A percentile compares a stretch with the other conserved stretches of the same genome.
Evolutionary conservation across 2,797 vertebrate genomes (phyloP).

Genomic region (Rhinella marina): DNA sequence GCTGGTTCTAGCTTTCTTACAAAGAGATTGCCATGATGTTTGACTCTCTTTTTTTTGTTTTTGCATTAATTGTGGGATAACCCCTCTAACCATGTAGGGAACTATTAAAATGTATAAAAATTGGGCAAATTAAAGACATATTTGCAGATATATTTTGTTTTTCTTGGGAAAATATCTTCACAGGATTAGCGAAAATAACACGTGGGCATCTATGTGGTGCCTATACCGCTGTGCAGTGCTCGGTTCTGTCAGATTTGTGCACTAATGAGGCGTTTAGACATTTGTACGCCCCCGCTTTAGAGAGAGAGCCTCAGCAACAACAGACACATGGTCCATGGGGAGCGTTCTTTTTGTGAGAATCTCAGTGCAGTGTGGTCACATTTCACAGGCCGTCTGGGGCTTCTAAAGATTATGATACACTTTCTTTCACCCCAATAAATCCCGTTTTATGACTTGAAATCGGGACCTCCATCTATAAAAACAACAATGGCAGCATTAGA

Average conservation of each 20-base stretch:
- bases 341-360: slow-evolving; percentile 42
- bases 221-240: too few relatives aligned
- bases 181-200: too few relatives aligned
- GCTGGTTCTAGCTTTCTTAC: too few relatives aligned
- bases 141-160: too few relatives aligned
- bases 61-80: too few relatives aligned
- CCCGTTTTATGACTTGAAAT: slow-evolving; percentile 46
- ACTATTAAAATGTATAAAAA: not conserved
- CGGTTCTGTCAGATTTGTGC: not conserved
- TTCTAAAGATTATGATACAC: slow-evolving; percentile 56
- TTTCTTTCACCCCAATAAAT: slow-evolving; percentile 59
- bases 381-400: slow-evolving; percentile 48
- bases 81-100: not conserved
- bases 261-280: slow-evolving; percentile 7
- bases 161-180: too few relatives aligned
- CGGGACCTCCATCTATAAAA: slow-evolving; percentile 50
- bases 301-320: slow-evolving; percentile 6
- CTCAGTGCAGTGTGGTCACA: slow-evolving; percentile 40
- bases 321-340: slow-evolving; percentile 19
- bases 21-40: too few relatives aligned
- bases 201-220: too few relatives aligned
- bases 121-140: too few relatives aligned
- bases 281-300: slow-evolving; percentile 7
- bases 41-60: too few relatives aligned
- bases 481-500: slow-evolving; percentile 17